Base-by-base conservation (phyloP, 2,888 invertebrate species). In the Elysia crispata region DNA sequence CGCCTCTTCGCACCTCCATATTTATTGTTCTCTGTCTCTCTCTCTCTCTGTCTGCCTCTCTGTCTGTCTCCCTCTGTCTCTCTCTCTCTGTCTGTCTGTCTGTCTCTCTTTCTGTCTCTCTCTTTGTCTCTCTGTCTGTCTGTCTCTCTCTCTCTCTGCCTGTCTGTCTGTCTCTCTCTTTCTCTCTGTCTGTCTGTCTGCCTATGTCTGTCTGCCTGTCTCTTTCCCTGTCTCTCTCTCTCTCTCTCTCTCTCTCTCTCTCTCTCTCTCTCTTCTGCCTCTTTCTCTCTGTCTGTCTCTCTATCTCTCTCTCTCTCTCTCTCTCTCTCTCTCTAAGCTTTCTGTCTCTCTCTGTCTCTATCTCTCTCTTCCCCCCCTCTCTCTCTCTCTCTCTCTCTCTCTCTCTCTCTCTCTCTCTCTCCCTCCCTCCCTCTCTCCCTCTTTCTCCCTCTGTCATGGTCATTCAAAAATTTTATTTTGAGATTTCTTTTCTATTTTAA, bases 291-390 rank as follows among this genome's bases (percentile, higher is more conserved):
- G 31, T 28, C n/a, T 31, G 57, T 57, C 30, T 73, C 57, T 54
- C 41, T 73, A 11, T 54, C 28, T 73, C 41, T 30, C 57, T 57
- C 41, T 57, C 73, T 20, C n/a, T 73, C 54, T 54, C 30, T 73
- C 28, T 54, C 25, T 30, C 28, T 73, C 11, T 20, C 3, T 41
- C 41, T 41, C n/a, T n/a, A n/a, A 11, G 41, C 41, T 41, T 11
- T 41, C 41, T 41, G 5, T 41, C 41, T 41, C 41, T 41, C 11
- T 41, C 41, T 41, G 41, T 41, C 41, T 41, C 5, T 33, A 41
- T 70, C 41, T n/a, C 41, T 49, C 49, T 70, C 41, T n/a, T 41
- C 23, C 41, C 49, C 6, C 41, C 6, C 15, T n/a, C 33, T 70
- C 1, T n/a, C 41, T 41, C 20, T n/a, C 41, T 1, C 18, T 49